phyloP scores from a whole-genome alignment of 2,113 vertebrate species.

The Ancistrus triradiatus region DNA sequence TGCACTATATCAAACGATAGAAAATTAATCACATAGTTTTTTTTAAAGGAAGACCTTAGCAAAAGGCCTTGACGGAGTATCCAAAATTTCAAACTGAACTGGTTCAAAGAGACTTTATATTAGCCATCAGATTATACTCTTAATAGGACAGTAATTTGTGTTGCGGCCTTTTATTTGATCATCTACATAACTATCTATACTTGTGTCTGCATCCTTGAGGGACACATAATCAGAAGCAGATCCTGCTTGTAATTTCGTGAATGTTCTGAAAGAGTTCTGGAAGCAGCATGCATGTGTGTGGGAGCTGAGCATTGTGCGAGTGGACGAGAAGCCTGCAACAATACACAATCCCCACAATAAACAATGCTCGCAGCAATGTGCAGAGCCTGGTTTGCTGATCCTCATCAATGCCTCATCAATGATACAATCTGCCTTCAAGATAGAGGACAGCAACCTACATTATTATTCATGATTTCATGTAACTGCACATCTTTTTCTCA shows the following conservation, averaged over 20 bases:
- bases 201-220: background rate
- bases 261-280: slow-evolving; percentile 2
- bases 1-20: too few relatives aligned
- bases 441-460: slow-evolving; percentile 29
- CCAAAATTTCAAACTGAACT: too few relatives aligned
- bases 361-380: too few relatives aligned
- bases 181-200: background rate
- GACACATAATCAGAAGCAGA: slow-evolving; percentile 5
- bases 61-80: too few relatives aligned
- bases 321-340: background rate
- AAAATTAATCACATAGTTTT: too few relatives aligned
- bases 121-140: too few relatives aligned
- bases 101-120: too few relatives aligned
- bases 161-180: background rate
- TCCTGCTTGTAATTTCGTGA: background rate
- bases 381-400: slow-evolving; percentile 37
- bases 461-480: slow-evolving; percentile 29
- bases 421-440: slow-evolving; percentile 38
- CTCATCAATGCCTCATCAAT: slow-evolving; percentile 43
- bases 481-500: slow-evolving; percentile 42
- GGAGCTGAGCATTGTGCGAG: background rate
- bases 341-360: too few relatives aligned
- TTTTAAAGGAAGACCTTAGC: too few relatives aligned
- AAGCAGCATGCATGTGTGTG: too few relatives aligned
- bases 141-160: too few relatives aligned